phyloP scores from a whole-genome alignment of 2,113 vertebrate genomes.

The Gobius niger region DNA sequence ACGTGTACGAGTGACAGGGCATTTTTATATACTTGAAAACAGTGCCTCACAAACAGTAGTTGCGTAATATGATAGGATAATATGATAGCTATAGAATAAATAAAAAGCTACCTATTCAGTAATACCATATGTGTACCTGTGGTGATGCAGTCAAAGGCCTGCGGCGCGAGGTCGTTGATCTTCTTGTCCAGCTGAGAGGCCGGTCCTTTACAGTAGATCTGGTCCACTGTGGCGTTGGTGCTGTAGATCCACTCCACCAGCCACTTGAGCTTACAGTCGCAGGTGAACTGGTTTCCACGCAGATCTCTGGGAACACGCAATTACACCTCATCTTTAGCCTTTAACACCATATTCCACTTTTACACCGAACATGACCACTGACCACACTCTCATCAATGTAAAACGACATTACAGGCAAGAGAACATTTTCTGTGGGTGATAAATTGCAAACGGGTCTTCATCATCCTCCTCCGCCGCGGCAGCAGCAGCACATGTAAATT shows the following conservation, averaged over 20 bases:
- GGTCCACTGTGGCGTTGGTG: slow-evolving; percentile 97
- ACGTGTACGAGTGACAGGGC: too few relatives aligned
- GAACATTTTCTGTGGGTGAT: slow-evolving; percentile 32
- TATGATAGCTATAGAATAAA: neutral
- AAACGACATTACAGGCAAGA: slow-evolving; percentile 8
- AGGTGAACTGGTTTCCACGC: slow-evolving; percentile 92
- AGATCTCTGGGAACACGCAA: slow-evolving; percentile 81
- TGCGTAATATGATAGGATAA: neutral
- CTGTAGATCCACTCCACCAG: slow-evolving; percentile 93
- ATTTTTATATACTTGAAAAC: too few relatives aligned
- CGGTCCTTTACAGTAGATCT: slow-evolving; percentile 92
- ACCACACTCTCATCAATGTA: slow-evolving; percentile 30
- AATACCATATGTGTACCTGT: slow-evolving; percentile 78
- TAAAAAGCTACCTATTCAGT: too few relatives aligned
- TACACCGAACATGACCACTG: slow-evolving; percentile 2
- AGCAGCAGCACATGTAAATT: slow-evolving; percentile 47
- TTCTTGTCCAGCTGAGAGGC: slow-evolving; percentile 86
- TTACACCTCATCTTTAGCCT: neutral
- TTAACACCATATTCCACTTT: neutral
- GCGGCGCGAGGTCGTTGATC: slow-evolving; percentile 87
- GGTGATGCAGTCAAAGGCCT: slow-evolving; percentile 96
- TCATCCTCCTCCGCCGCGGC: slow-evolving; percentile 20
- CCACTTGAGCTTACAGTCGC: slow-evolving; percentile 98
- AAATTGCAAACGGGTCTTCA: slow-evolving; percentile 26
- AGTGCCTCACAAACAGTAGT: too few relatives aligned